Evolutionary conservation across 2,888 invertebrate species (phyloP).

Genomic region (Drosophila neonasuta): DNA sequence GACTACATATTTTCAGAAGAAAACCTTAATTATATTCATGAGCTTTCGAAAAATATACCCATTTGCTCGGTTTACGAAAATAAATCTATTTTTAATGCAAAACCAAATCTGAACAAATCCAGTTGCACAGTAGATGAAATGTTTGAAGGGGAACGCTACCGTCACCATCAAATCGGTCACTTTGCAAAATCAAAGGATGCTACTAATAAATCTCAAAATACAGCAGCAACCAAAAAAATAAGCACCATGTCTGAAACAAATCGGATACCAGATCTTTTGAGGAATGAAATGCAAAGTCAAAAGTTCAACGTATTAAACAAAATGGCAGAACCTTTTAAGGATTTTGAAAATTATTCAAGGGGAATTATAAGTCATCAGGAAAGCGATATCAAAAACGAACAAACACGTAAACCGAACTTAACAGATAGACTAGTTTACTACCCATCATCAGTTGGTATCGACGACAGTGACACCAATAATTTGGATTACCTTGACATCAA

Average conservation of each 20-base stretch:
- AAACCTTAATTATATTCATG: slow-evolving; percentile 81
- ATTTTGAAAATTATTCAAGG: background rate
- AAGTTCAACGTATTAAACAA: background rate
- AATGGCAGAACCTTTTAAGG: background rate
- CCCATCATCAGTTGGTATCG: slow-evolving; percentile 84
- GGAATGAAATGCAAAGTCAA: slow-evolving; percentile 29
- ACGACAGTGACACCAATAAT: slow-evolving; percentile 80
- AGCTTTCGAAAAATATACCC: slow-evolving; percentile 81
- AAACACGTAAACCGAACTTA: slow-evolving; percentile 81
- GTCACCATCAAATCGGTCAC: slow-evolving; percentile 30
- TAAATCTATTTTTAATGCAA: slow-evolving; percentile 80
- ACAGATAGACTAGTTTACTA: slow-evolving; percentile 92
- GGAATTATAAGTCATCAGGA: slow-evolving; percentile 50
- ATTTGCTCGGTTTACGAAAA: slow-evolving; percentile 82
- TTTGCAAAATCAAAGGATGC: background rate
- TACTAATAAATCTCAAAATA: background rate
- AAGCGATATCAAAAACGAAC: slow-evolving; percentile 67
- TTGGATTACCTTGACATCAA: slow-evolving; percentile 75
- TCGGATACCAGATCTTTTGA: slow-evolving; percentile 60
- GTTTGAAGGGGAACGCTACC: slow-evolving; percentile 72
- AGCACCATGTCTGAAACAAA: slow-evolving; percentile 3
- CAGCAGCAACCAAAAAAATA: background rate
- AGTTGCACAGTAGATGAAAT: slow-evolving; percentile 75
- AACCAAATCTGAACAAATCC: slow-evolving; percentile 14
- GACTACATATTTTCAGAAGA: slow-evolving; percentile 80